Conservation (phyloP, 2,113 vertebrate genomes). For the Stictonetta naevosa region DNA sequence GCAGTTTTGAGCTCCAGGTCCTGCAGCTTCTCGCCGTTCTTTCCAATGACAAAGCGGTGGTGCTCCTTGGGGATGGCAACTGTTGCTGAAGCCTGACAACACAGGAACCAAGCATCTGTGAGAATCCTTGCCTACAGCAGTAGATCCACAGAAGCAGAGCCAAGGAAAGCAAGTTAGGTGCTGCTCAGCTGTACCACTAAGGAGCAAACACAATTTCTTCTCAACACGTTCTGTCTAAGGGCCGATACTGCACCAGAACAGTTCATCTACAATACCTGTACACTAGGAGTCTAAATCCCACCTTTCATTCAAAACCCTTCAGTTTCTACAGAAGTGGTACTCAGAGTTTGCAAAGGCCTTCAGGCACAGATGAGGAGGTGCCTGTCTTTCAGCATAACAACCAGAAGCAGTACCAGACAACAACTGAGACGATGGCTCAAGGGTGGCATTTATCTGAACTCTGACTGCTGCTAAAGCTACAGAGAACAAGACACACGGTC, state of each 20-base stretch:
- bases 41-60: constrained; percentile 98
- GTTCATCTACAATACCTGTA: neutral
- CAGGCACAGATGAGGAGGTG: neutral
- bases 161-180: neutral
- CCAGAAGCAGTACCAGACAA: neutral
- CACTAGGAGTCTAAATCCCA: neutral
- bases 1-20: constrained; percentile 98
- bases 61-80: constrained; percentile 98
- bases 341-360: neutral
- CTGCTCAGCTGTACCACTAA: neutral
- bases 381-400: neutral
- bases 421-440: neutral
- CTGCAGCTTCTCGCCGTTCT: constrained; percentile 98
- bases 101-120: neutral
- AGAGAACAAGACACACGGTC: neutral
- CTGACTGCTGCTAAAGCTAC: constrained; percentile 22
- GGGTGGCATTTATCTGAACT: constrained; percentile 12
- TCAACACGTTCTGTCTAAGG: neutral
- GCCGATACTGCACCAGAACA: neutral
- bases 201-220: neutral
- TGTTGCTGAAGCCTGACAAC: constrained; percentile 89
- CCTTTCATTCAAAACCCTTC: neutral
- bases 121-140: neutral
- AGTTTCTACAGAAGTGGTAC: neutral
- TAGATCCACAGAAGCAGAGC: neutral